phyloP scores from a whole-genome alignment of 1,140 invertebrate species.

The Drosophila carrolli region DNA sequence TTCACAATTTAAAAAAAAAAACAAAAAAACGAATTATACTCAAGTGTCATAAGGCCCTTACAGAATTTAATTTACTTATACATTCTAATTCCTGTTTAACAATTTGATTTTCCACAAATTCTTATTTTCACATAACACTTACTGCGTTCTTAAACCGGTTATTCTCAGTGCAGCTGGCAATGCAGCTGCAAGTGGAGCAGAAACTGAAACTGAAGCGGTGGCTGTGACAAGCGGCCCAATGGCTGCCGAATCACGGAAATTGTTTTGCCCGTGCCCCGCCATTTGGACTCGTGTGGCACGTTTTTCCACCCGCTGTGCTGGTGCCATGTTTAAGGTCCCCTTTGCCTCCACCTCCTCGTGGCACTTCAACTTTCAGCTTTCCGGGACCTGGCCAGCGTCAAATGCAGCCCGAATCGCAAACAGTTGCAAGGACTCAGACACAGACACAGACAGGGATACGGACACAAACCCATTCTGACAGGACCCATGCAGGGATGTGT shows the following conservation, averaged over 20 bases:
- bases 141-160: neutral
- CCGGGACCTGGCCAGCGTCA: slow-evolving; percentile 31
- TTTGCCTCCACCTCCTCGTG: neutral
- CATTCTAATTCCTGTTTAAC: too few relatives aligned
- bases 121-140: too few relatives aligned
- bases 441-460: slow-evolving; percentile 4
- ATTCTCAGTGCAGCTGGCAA: slow-evolving; percentile 7
- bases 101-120: too few relatives aligned
- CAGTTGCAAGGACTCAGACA: slow-evolving; percentile 39
- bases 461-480: slow-evolving; percentile 14
- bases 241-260: slow-evolving; percentile 59
- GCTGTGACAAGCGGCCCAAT: slow-evolving; percentile 44
- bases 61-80: too few relatives aligned
- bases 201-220: slow-evolving; percentile 27
- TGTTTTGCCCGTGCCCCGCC: slow-evolving; percentile 38
- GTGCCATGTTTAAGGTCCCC: slow-evolving; percentile 1
- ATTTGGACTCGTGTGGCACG: slow-evolving; percentile 41
- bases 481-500: slow-evolving; percentile 20
- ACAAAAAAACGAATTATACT: too few relatives aligned
- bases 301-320: slow-evolving; percentile 11
- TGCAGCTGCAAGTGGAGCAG: slow-evolving; percentile 20
- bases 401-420: slow-evolving; percentile 43
- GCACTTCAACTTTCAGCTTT: slow-evolving; percentile 20
- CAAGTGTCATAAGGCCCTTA: too few relatives aligned
- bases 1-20: too few relatives aligned